These are phyloP conservation scores for Loripinus fragilis DNA, from an alignment of 2,888 invertebrate genomes.

Conservation along the genomic window DNA sequence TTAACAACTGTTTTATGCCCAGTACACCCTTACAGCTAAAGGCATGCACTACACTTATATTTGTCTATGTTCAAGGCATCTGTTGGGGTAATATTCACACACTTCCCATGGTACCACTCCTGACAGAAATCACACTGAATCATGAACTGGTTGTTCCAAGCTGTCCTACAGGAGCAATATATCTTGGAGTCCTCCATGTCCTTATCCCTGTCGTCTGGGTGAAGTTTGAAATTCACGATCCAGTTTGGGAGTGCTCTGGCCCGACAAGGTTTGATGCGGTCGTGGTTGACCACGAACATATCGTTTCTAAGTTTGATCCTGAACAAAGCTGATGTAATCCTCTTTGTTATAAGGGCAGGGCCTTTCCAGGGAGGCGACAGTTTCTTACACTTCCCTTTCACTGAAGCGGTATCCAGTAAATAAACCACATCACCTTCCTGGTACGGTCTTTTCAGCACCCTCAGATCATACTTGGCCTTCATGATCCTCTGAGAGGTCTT, in stretches of 20 bases:
- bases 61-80: not conserved
- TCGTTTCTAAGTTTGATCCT: not conserved
- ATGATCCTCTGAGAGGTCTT: not conserved
- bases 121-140: not conserved
- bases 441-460: not conserved
- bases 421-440: not conserved
- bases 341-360: too few species aligned
- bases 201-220: not conserved
- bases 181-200: not conserved
- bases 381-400: too few species aligned
- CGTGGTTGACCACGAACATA: not conserved
- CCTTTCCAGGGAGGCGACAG: too few species aligned
- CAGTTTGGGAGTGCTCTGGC: not conserved
- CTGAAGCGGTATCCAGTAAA: not conserved
- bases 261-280: not conserved
- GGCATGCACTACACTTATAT: conserved; percentile 6
- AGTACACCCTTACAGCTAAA: not conserved
- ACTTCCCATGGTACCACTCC: not conserved
- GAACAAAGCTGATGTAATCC: not conserved
- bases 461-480: not conserved
- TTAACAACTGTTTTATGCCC: too few species aligned
- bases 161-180: not conserved
- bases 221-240: not conserved
- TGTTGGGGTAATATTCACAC: not conserved
- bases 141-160: not conserved